Base-by-base conservation (phyloP, 1,140 invertebrate species). In the Coenobita brevimanus region DNA sequence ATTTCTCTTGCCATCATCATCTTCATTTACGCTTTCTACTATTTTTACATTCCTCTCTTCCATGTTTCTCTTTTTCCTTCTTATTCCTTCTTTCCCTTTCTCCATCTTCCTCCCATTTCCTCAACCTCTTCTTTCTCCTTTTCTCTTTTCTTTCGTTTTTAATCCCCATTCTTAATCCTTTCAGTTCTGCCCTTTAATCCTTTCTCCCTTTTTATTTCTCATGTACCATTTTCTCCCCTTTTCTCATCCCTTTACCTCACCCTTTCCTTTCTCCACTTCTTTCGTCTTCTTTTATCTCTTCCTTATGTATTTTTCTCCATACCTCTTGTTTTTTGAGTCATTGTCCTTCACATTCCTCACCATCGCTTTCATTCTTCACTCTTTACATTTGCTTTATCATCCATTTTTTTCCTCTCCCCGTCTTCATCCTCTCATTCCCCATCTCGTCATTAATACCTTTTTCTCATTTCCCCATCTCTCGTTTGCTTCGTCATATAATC, bases 161-260 rank as follows among this genome's bases (percentile, higher is more conserved):
- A 36, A 6, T 30, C 21, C 27, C 27, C 24, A 8, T 67, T 67
- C 15, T 15, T 67, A 8, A 6, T 15, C 27, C 21, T 73, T 36
- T 36, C 3, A 8, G 2, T 73, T 21, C 21, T 6, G 17, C 33
- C 38, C 24, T 33, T 36, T 36, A 2, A 10, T 21, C 36, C 21
- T 73, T 36, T 73, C 38, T 36, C 33, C 21, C 27, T 36, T 36
- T 3, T 73, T 6, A 2, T 73, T 36, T 21, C 21, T 30, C 30
- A 36, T 36, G 17, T 36, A n/a, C n/a, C n/a, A n/a, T n/a, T n/a
- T n/a, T n/a, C n/a, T n/a, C n/a, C n/a, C n/a, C n/a, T n/a, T n/a
- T n/a, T n/a, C n/a, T 71, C 41, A 38, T 71, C 67, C 41, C 33
- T 71, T 71, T 71, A 71, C 67, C 15, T 38, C 67, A 71, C 50